Conservation (phyloP, 2,888 invertebrate genomes). For the Elegia similella region DNA sequence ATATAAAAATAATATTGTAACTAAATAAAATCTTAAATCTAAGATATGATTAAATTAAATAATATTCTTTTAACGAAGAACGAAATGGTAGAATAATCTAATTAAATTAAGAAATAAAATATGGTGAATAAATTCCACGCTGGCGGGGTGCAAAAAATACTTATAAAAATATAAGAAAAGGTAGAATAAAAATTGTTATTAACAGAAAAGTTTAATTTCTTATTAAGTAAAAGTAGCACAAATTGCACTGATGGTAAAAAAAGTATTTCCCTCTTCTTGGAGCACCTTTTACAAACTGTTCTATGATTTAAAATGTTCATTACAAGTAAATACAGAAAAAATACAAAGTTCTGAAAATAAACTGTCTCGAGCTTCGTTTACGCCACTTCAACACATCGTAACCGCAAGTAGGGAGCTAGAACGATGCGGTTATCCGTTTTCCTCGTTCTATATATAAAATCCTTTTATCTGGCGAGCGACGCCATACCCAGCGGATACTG, state of each 20-base stretch:
- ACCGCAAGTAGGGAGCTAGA: constrained; percentile 5
- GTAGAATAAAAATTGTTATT: too few relatives aligned
- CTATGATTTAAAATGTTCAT: too few relatives aligned
- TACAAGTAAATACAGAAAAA: background rate
- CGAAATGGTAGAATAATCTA: too few relatives aligned
- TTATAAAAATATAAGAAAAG: too few relatives aligned
- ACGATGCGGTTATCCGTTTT: constrained; percentile 41
- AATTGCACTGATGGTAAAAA: too few relatives aligned
- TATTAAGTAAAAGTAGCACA: too few relatives aligned
- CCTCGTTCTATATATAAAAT: constrained; percentile 63
- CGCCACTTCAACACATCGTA: constrained; percentile 6
- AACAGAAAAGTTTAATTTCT: background rate
- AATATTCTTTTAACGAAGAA: too few relatives aligned
- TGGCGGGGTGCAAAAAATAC: too few relatives aligned
- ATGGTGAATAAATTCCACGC: too few relatives aligned
- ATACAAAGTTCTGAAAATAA: background rate
- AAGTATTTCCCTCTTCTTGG: too few relatives aligned
- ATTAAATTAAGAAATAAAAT: too few relatives aligned
- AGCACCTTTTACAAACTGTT: too few relatives aligned
- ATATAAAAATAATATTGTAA: background rate
- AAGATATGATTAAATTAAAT: background rate
- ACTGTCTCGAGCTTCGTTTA: background rate
- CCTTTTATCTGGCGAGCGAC: constrained; percentile 52
- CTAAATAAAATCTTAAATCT: background rate
- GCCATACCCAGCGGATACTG: constrained; percentile 26